Conservation (phyloP, 2,888 invertebrate genomes). For the Tenthredo distinguenda region DNA sequence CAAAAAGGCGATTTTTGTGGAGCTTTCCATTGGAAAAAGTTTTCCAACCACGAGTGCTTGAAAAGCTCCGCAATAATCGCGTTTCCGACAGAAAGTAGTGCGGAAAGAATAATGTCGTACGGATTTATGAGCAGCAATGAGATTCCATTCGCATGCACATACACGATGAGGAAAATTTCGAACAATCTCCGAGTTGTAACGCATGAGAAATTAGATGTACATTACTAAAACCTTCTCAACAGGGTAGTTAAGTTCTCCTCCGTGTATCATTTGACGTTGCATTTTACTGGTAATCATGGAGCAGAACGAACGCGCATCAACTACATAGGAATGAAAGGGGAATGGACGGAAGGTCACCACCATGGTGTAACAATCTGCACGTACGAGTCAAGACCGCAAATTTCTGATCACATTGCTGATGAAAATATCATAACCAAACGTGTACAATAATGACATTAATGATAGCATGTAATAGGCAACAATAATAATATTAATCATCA, state of each 20-base stretch:
- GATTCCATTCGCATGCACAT: background rate
- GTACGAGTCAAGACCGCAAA: conserved; percentile 93
- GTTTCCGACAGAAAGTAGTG: no score
- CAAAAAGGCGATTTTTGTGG: no score
- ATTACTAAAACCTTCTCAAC: conserved; percentile 58
- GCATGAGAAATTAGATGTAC: background rate
- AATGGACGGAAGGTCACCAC: conserved; percentile 90
- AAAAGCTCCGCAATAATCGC: no score
- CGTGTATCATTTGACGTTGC: conserved; percentile 92
- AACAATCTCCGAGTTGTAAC: background rate
- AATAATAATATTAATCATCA: conserved; percentile 14
- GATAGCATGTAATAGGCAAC: background rate
- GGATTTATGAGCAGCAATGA: background rate
- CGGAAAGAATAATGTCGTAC: background rate
- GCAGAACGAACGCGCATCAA: conserved; percentile 91
- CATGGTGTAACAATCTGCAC: conserved; percentile 96
- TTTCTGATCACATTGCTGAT: conserved; percentile 90
- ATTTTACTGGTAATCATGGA: conserved; percentile 95
- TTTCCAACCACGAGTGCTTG: no score
- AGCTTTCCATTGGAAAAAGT: no score
- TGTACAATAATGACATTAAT: background rate
- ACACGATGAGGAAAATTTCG: background rate
- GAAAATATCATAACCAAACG: conserved; percentile 39
- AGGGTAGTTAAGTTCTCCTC: conserved; percentile 96
- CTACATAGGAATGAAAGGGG: conserved; percentile 97